Base-by-base conservation (phyloP, 2,797 vertebrate genomes). In the Scleropages formosus region DNA sequence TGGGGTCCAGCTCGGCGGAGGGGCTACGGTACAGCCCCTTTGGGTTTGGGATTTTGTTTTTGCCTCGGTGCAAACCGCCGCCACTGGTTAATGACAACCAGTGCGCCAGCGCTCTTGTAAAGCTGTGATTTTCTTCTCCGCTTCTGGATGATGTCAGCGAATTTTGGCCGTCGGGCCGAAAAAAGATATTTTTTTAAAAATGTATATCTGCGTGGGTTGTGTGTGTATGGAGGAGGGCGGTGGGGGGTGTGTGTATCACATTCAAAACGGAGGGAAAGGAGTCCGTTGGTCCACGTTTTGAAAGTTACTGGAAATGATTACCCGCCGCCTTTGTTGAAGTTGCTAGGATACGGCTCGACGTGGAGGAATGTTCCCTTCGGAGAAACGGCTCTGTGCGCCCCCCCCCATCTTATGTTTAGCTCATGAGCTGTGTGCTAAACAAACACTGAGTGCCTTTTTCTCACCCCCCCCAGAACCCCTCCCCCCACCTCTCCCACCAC, bases 341-440 rank as follows among this genome's bases (percentile, higher is more conserved):
- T 84, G 84, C 84, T 83, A 84, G 81, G 83, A 79, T 82, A 82
- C 81, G 8, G 61, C 71, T 64, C 70, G 39, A 62, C 39, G 44
- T 64, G 72, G 69, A 79, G 74, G 78, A 82, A 80, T 75, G 61
- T 75, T 78, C 74, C 61, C 51, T 31, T 69, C 75, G 20, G 72
- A 77, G 59, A 59, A 70, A 58, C 13, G 31, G 26, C 44, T n/a
- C 39, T 39, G 39, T n/a, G n/a, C n/a, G n/a, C n/a, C 22, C 44
- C 15, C 11, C 27, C 49, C 67, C n/a, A 44, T 69, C 58, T 56
- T 26, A 53, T 58, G 60, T 58, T 44, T 22, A 15, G 59, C 47
- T 58, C 18, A 44, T 46, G 31, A 60, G 58, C 59, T 66, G 75
- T 72, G 70, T 59, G 53, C 68, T 72, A 51, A 78, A 60, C 73